Conservation (phyloP, 2,888 invertebrate genomes). For the Melinaea menophilus region DNA sequence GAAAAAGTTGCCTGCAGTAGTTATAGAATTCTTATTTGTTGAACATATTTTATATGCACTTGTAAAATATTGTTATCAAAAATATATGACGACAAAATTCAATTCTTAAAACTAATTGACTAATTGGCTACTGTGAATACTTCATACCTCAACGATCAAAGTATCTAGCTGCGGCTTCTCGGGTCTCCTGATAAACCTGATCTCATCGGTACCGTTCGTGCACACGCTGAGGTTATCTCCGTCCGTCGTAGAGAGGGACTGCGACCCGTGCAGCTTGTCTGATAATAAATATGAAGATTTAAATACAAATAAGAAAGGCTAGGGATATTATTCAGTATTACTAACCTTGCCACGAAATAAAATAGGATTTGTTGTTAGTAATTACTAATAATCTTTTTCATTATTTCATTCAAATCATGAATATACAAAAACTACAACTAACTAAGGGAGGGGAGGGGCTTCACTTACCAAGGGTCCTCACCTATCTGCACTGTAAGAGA, state of each 20-base stretch:
- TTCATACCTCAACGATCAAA: conserved; percentile 49
- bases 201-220: conserved; percentile 60
- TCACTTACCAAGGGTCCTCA: too few species aligned
- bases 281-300: not conserved
- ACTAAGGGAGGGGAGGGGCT: not conserved
- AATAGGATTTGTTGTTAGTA: too few species aligned
- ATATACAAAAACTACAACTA: too few species aligned
- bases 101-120: not conserved
- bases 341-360: too few species aligned
- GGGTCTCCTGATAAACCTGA: conserved; percentile 31
- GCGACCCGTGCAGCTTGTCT: conserved; percentile 59
- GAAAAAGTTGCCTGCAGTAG: too few species aligned
- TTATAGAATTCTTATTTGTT: too few species aligned
- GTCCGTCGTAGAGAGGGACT: conserved; percentile 58
- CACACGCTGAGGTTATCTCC: conserved; percentile 65
- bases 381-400: too few species aligned
- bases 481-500: too few species aligned
- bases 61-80: not conserved
- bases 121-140: not conserved
- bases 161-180: conserved; percentile 53
- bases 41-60: too few species aligned
- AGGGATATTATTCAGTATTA: too few species aligned
- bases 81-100: conserved; percentile 17
- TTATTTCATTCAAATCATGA: too few species aligned
- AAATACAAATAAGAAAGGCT: too few species aligned